A percentile compares a stretch with the other conserved stretches of the same genome.
phyloP scores from a whole-genome alignment of 1,140 invertebrate genomes.

The Aphelenchoides fujianensis region DNA sequence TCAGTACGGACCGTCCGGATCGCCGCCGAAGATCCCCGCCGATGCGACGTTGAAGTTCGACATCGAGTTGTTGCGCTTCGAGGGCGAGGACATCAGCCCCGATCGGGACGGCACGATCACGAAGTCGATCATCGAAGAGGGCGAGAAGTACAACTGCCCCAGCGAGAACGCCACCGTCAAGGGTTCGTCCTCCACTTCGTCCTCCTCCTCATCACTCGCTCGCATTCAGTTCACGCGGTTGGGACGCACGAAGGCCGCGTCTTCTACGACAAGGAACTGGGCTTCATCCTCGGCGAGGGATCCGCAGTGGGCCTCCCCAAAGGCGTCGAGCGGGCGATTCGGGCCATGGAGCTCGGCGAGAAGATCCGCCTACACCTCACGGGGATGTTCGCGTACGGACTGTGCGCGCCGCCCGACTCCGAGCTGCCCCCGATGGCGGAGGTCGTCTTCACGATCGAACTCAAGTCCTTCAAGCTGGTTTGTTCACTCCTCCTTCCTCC shows the following conservation, averaged over 20 bases:
- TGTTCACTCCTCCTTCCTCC: background rate
- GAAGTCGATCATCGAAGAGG: constrained; percentile 71
- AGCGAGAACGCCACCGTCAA: constrained; percentile 72
- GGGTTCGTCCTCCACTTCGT: too few species aligned
- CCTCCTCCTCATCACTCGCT: too few species aligned
- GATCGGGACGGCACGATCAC: constrained; percentile 79
- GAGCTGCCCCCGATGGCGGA: constrained; percentile 75
- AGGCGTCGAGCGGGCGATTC: constrained; percentile 79
- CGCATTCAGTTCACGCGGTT: constrained; percentile 77
- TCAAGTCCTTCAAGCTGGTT: constrained; percentile 77
- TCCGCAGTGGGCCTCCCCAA: constrained; percentile 72
- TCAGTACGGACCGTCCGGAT: constrained; percentile 81
- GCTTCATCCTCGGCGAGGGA: constrained; percentile 83
- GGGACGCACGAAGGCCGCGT: constrained; percentile 71
- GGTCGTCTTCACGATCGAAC: constrained; percentile 70
- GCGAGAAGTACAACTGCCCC: constrained; percentile 72
- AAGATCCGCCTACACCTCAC: constrained; percentile 74
- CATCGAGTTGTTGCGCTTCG: constrained; percentile 67
- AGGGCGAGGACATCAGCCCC: constrained; percentile 80
- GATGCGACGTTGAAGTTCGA: constrained; percentile 83
- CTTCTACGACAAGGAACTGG: constrained; percentile 76
- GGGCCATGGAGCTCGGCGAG: constrained; percentile 79
- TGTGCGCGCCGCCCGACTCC: constrained; percentile 70
- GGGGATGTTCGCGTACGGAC: constrained; percentile 76
- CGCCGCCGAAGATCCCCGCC: constrained; percentile 82